These are phyloP conservation scores for Perizoma flavofasciatum DNA, from an alignment of 2,888 invertebrate genomes.

Conservation along the genomic window DNA sequence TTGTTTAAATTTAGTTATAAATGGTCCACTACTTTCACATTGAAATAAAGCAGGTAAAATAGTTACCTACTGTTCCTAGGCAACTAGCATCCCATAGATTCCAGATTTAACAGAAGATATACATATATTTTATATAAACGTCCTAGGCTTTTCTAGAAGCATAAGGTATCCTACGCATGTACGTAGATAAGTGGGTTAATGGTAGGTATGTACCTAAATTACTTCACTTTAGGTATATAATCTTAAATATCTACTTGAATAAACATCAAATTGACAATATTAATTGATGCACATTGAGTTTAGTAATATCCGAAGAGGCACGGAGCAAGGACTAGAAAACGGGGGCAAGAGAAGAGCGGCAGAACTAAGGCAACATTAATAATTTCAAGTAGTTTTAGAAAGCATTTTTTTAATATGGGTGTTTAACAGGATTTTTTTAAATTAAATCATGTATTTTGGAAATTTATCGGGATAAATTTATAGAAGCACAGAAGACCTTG, in stretches of 20 bases:
- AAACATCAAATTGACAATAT: slow-evolving; percentile 66
- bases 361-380: background rate
- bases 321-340: slow-evolving; percentile 26
- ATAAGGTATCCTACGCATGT: too few relatives aligned
- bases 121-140: too few relatives aligned
- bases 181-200: background rate
- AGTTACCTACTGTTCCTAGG: too few relatives aligned
- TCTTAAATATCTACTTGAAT: slow-evolving; percentile 27
- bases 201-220: background rate
- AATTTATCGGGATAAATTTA: too few relatives aligned
- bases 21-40: slow-evolving; percentile 30
- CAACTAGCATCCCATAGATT: too few relatives aligned
- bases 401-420: too few relatives aligned
- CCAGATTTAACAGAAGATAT: background rate
- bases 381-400: background rate
- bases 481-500: too few relatives aligned
- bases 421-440: too few relatives aligned
- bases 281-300: slow-evolving; percentile 64
- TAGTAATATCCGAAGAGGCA: slow-evolving; percentile 29
- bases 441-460: too few relatives aligned
- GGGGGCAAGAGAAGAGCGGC: slow-evolving; percentile 5
- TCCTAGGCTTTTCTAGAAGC: slow-evolving; percentile 10
- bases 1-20: slow-evolving; percentile 6
- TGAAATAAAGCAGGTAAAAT: too few relatives aligned
- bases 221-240: slow-evolving; percentile 9